phyloP scores from a whole-genome alignment of 2,888 invertebrate genomes.

The Allophyes oxyacanthae region DNA sequence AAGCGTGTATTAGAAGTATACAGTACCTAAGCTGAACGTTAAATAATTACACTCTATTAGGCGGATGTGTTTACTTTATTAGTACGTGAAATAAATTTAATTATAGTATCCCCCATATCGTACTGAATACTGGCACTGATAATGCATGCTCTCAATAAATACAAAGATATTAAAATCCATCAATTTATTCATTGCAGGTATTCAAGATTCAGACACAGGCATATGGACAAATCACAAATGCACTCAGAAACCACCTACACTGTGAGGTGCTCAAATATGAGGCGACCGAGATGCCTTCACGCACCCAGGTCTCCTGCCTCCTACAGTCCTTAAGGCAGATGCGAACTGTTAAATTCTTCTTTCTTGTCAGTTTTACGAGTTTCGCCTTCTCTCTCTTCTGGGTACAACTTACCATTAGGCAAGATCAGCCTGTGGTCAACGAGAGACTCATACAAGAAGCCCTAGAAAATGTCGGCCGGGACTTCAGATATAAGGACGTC shows the following conservation, averaged over 20 bases:
- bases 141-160: no score
- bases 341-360: conserved; percentile 64
- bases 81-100: no score
- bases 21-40: no score
- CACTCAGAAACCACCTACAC: conserved; percentile 15
- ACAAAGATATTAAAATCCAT: not conserved
- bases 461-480: conserved; percentile 70
- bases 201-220: conserved; percentile 1
- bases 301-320: conserved; percentile 43
- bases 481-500: conserved; percentile 73
- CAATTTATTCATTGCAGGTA: conserved; percentile 36
- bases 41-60: no score
- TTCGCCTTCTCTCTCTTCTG: conserved; percentile 67
- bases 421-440: conserved; percentile 43
- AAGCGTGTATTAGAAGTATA: no score
- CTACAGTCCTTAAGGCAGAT: conserved; percentile 60
- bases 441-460: conserved; percentile 71
- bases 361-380: conserved; percentile 66
- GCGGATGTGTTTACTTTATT: no score
- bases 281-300: conserved; percentile 61
- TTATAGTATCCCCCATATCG: no score
- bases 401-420: conserved; percentile 62
- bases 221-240: conserved; percentile 37
- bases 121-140: no score
- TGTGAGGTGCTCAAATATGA: conserved; percentile 62